These are phyloP conservation scores for Borostomias antarcticus DNA, from an alignment of 2,797 vertebrate species.

Conservation along the genomic window DNA sequence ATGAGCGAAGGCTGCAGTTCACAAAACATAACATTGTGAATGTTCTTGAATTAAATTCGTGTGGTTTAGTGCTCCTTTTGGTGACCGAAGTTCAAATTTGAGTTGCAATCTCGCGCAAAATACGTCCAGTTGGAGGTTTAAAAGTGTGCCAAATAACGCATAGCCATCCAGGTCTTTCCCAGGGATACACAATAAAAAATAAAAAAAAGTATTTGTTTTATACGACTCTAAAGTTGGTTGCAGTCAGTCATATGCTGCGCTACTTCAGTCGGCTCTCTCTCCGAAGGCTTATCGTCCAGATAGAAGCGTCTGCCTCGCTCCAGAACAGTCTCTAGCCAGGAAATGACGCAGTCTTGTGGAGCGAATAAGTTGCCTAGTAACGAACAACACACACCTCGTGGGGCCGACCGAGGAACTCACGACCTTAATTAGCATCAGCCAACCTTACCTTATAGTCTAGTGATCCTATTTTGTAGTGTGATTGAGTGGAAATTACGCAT, in stretches of 20 bases:
- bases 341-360: slow-evolving; percentile 69
- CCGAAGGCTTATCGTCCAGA: slow-evolving; percentile 24
- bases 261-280: slow-evolving; percentile 17
- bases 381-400: slow-evolving; percentile 35
- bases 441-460: no score
- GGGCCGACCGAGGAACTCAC: background rate
- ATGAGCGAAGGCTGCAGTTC: background rate
- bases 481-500: background rate
- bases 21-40: background rate
- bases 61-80: slow-evolving; percentile 17
- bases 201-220: background rate
- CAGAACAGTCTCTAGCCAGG: slow-evolving; percentile 55
- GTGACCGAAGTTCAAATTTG: slow-evolving; percentile 33
- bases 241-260: slow-evolving; percentile 7
- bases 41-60: slow-evolving; percentile 41
- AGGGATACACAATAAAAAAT: background rate
- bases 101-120: slow-evolving; percentile 35
- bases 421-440: no score
- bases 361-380: slow-evolving; percentile 55
- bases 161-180: background rate
- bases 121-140: slow-evolving; percentile 14
- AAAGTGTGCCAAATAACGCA: slow-evolving; percentile 2
- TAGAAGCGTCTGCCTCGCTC: slow-evolving; percentile 45
- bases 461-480: background rate
- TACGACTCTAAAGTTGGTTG: background rate